Base-by-base conservation (phyloP, 2,888 invertebrate genomes). In the Theristus sp. region DNA sequence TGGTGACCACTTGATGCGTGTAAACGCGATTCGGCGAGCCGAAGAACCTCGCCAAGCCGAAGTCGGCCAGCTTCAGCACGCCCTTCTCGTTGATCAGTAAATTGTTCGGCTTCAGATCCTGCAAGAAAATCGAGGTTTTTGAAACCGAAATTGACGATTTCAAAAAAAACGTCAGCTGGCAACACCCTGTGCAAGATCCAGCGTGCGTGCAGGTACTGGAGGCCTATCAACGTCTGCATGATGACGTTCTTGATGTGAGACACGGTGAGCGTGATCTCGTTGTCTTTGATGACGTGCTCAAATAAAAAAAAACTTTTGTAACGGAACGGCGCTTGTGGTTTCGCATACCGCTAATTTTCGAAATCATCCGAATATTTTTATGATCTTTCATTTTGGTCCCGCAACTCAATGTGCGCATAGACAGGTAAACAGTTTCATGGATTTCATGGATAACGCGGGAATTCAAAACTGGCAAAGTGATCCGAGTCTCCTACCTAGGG, bases 101-200 rank as follows among this genome's bases (percentile, higher is more conserved):
- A 80, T 99, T 99, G 75, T 99, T 99, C 0, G 98, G 98, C 76
- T 99, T 99, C 68, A 99, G 80, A 82, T 99, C 98, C 77, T 78
- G 65, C 54, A 70, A 69, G 28, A 3, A 31, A 2, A 27, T 1
- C 30, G 24, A 22, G 20, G 31, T 31, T n/a, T n/a, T n/a, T n/a
- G n/a, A n/a, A n/a, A n/a, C 52, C 26, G 24, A 38, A 57, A 46
- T 57, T 31, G 24, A 38, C 38, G 38, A 6, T 13, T 13, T 13
- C 38, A 38, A 38, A 38, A 6, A 38, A 6, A 38, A 38, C 38
- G 17, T 13, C 10, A 38, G 17, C 52, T n/a, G 1, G 26, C 61
- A 63, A 25, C 29, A 81, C 81, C 74, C 96, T 82, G 74, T 98
- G 98, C 58, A 99, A 78, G 69, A 99, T 90, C 90, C 93, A 98